Base-by-base conservation (phyloP, 2,888 invertebrate genomes). In the Lasioglossum lativentre region DNA sequence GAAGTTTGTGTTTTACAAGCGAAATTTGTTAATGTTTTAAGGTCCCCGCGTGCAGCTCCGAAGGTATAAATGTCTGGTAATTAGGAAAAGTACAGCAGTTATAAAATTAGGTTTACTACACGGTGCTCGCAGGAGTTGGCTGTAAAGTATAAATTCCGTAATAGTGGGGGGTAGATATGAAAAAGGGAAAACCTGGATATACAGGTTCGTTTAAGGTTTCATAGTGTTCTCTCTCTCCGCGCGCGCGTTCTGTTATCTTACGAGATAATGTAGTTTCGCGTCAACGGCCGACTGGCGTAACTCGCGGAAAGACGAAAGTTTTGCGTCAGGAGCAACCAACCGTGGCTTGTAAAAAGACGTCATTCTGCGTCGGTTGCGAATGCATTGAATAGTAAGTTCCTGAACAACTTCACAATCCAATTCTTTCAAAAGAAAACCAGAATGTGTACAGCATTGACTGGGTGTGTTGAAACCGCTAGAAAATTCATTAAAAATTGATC, bases 221-320 rank as follows among this genome's bases (percentile, higher is more conserved):
- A 63, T 30, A 6, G 59, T 30, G 12, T 16, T 27, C 27, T 30
- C 14, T 27, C 59, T 27, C 14, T 1, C 34, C 34, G 34, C 27
- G 59, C 34, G 34, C 27, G 59, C 63, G 63, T 27, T 16, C 30
- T 30, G 63, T 63, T 63, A 63, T 63, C 63, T 66, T 34, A 34
- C 19, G 19, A 66, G 66, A 66, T 66, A 66, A 34, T 34, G 23
- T 10, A 30, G 66, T 66, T 66, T 66, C 19, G 34, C 66, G 66
- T 66, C 66, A 34, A 16, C 30, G 14, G 63, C 16, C 30, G 19
- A 8, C 63, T 16, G 59, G 63, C 4, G 19, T 34, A 66, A 66
- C 66, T 66, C 66, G 66, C 66, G 34, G 34, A 66, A 66, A 66
- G 66, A 66, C 66, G 66, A 66, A 34, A 66, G 66, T 34, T n/a